Percentiles rank a stretch among this genome's conserved stretches.
These are phyloP conservation scores for Fistularia tabacaria DNA, from an alignment of 2,797 vertebrate genomes.

Conservation along the genomic window DNA sequence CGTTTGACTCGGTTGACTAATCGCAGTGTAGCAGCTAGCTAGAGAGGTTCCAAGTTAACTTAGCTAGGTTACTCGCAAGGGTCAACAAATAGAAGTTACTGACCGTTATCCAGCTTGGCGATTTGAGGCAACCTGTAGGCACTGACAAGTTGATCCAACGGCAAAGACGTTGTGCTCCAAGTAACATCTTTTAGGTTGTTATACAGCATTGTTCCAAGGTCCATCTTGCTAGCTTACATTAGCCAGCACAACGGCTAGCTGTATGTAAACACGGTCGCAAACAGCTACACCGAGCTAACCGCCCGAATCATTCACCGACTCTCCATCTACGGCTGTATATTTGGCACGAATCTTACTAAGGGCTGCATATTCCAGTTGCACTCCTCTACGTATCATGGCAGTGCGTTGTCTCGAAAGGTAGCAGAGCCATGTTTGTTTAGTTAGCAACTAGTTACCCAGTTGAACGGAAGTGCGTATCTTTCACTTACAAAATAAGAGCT, in stretches of 20 bases:
- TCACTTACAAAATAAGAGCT: conserved; percentile 44
- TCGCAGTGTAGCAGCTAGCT: conserved; percentile 11
- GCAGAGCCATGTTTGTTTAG: conserved; percentile 68
- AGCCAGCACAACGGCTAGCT: conserved; percentile 49
- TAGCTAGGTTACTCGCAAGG: background rate
- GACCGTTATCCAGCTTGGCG: conserved; percentile 88
- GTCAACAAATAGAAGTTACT: conserved; percentile 51
- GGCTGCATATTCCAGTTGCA: conserved; percentile 17
- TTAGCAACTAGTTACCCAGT: conserved; percentile 15
- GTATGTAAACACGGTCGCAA: conserved; percentile 53
- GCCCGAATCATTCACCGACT: background rate
- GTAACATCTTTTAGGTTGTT: conserved; percentile 91
- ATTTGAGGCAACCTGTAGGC: conserved; percentile 91
- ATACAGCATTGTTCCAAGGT: conserved; percentile 84
- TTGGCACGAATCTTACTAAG: conserved; percentile 7
- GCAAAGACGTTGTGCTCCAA: conserved; percentile 88
- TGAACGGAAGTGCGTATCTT: conserved; percentile 32
- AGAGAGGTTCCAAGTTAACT: background rate
- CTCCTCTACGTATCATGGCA: conserved; percentile 30
- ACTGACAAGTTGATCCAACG: conserved; percentile 89
- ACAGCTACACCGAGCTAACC: conserved; percentile 23
- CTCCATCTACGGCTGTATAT: conserved; percentile 13
- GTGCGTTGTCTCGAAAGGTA: conserved; percentile 17
- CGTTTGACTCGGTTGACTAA: no score
- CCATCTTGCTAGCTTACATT: conserved; percentile 79